Evolutionary conservation across 2,797 vertebrate genomes (phyloP).

Genomic region (Syndactyla subalaris): DNA sequence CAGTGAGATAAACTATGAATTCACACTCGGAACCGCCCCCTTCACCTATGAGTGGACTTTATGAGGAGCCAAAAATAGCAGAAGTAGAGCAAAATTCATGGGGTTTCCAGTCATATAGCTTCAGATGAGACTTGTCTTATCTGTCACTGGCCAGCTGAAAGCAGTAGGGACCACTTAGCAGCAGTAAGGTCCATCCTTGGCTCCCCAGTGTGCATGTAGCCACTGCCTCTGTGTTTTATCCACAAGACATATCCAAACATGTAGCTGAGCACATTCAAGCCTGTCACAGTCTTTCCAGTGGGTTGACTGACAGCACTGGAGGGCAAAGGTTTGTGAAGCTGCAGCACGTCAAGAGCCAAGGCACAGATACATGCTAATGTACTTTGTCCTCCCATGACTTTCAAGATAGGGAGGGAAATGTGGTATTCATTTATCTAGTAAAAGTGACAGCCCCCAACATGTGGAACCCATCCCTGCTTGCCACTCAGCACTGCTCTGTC

Average conservation of each 20-base stretch:
- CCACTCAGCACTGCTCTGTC: background rate
- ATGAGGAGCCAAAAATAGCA: background rate
- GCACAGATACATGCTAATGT: background rate
- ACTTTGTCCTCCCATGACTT: slow-evolving; percentile 35
- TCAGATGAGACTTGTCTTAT: background rate
- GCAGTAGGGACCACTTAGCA: background rate
- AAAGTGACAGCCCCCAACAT: slow-evolving; percentile 30
- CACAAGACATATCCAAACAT: background rate
- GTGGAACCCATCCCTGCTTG: slow-evolving; percentile 25
- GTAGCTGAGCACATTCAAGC: background rate
- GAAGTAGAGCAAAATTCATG: background rate
- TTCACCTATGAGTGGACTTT: background rate
- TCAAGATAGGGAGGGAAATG: slow-evolving; percentile 30
- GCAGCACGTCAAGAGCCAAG: background rate
- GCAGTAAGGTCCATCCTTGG: background rate
- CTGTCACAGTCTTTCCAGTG: background rate
- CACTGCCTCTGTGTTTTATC: background rate
- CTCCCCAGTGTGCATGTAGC: background rate
- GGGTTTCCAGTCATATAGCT: background rate
- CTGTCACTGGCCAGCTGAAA: background rate
- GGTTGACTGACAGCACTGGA: background rate
- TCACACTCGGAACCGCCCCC: background rate
- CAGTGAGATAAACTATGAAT: background rate
- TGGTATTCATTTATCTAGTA: slow-evolving; percentile 31
- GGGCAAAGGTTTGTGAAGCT: background rate